Percentiles rank a stretch among this genome's conserved stretches.
phyloP scores from a whole-genome alignment of 2,113 vertebrate genomes.

The Oxyura jamaicensis region DNA sequence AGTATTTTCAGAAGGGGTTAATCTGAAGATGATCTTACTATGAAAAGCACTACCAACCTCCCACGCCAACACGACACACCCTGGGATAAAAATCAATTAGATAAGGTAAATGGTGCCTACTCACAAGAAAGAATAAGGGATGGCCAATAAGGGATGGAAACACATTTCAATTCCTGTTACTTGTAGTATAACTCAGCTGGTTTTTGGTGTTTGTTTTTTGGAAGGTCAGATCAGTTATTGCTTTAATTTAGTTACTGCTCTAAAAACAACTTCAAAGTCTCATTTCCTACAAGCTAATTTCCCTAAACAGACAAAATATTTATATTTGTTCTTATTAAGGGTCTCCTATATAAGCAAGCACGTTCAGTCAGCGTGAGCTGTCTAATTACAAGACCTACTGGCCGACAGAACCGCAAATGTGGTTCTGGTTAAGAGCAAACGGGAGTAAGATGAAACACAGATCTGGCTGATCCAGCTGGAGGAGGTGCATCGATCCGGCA shows the following conservation, averaged over 20 bases:
- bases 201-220: too few species aligned
- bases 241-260: neutral
- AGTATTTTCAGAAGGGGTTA: neutral
- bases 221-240: neutral
- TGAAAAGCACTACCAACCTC: neutral
- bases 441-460: neutral
- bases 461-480: neutral
- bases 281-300: neutral
- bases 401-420: neutral
- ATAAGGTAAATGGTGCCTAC: neutral
- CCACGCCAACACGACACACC: fast-evolving
- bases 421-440: neutral
- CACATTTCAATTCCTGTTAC: neutral
- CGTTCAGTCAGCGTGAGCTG: neutral
- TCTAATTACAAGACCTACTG: neutral
- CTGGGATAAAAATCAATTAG: neutral
- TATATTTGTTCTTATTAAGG: neutral
- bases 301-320: neutral
- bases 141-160: neutral
- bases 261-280: neutral
- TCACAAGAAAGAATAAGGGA: neutral
- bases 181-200: neutral
- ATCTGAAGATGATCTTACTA: neutral
- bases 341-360: neutral
- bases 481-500: neutral